Evolutionary conservation across 2,113 vertebrate species (phyloP).

Genomic region (Equus przewalskii): DNA sequence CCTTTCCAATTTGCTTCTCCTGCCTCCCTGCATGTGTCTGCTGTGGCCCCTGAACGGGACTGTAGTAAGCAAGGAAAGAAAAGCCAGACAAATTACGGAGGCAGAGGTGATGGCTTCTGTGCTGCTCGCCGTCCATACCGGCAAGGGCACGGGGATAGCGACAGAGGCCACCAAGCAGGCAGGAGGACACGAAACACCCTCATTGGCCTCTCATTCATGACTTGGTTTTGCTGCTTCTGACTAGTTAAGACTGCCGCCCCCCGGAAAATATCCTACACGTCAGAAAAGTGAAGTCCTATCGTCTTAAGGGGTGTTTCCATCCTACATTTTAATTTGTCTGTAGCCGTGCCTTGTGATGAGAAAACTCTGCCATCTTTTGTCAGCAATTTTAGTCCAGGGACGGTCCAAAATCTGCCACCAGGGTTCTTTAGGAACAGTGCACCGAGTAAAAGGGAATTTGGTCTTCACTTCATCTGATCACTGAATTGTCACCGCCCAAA

Average conservation of each 20-base stretch:
- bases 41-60: not conserved
- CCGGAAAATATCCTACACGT: not conserved
- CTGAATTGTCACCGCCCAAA: constrained; percentile 66
- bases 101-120: not conserved
- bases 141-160: not conserved
- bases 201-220: not conserved
- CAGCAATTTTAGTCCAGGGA: not conserved
- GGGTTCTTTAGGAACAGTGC: constrained; percentile 10
- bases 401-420: not conserved
- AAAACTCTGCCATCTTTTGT: not conserved
- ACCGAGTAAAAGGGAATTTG: constrained; percentile 58
- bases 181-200: not conserved
- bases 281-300: not conserved
- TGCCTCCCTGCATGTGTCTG: not conserved
- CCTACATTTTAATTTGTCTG: not conserved
- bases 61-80: not conserved
- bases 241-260: not conserved
- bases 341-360: not conserved
- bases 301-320: not conserved
- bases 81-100: not conserved
- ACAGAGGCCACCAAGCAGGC: not conserved
- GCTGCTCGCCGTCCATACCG: not conserved
- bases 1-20: not conserved
- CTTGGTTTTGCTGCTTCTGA: not conserved
- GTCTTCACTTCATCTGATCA: constrained; percentile 33